phyloP scores from a whole-genome alignment of 2,113 vertebrate genomes.

The Halichoerus grypus region DNA sequence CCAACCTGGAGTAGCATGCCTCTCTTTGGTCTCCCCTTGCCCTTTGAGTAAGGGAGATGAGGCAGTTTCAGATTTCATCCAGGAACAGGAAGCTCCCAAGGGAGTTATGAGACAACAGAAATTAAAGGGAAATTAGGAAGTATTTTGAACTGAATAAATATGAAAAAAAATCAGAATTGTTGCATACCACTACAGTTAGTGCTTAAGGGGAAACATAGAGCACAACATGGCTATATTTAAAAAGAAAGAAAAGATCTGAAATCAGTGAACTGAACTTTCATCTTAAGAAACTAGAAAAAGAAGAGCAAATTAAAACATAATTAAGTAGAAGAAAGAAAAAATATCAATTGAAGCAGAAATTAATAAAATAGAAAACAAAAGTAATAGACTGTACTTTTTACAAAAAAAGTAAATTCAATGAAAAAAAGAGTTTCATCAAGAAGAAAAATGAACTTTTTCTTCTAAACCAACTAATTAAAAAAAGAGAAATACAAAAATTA shows the following conservation, averaged over 20 bases:
- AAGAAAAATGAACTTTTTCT: neutral
- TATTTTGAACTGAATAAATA: neutral
- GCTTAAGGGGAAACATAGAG: neutral
- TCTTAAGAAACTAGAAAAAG: neutral
- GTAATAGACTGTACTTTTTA: neutral
- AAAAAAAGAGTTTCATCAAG: neutral
- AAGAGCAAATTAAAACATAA: neutral
- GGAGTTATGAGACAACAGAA: neutral
- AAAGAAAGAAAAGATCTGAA: neutral
- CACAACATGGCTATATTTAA: neutral
- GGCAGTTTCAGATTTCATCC: neutral
- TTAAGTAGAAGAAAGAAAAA: neutral
- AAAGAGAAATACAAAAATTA: neutral
- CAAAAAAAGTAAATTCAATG: neutral
- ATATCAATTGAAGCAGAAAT: neutral
- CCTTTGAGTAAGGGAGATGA: neutral
- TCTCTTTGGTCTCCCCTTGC: neutral
- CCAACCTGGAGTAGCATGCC: neutral
- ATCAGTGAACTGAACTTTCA: neutral
- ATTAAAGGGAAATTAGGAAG: neutral
- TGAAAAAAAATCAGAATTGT: neutral
- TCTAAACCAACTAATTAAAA: neutral
- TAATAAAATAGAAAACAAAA: neutral
- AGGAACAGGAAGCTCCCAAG: neutral
- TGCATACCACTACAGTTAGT: neutral